A percentile compares a stretch with the other conserved stretches of the same genome.
Evolutionary conservation across 2,888 invertebrate species (phyloP).

Genomic region (Lottia scabra): DNA sequence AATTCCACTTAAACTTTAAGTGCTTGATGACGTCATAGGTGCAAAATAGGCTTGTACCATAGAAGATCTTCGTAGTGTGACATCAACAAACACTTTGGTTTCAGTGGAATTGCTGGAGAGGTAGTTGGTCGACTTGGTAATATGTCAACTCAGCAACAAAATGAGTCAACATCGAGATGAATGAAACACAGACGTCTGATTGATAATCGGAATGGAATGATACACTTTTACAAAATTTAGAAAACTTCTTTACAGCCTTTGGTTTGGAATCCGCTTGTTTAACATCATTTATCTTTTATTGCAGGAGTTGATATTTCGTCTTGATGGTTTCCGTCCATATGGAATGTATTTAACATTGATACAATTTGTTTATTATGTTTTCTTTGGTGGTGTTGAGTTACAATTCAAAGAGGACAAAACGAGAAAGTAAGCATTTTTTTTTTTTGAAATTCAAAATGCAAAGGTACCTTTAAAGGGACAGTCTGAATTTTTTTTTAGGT

Average conservation of each 20-base stretch:
- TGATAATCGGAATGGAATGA: background rate
- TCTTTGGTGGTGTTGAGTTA: slow-evolving; percentile 84
- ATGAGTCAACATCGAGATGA: too few species aligned
- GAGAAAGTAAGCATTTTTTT: slow-evolving; percentile 66
- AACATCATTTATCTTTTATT: slow-evolving; percentile 15
- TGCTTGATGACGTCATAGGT: too few species aligned
- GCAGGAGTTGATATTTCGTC: slow-evolving; percentile 88
- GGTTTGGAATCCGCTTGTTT: background rate
- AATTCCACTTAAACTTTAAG: too few species aligned
- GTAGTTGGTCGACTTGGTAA: too few species aligned
- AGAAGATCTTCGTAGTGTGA: too few species aligned
- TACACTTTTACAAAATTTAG: background rate
- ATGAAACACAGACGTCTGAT: too few species aligned
- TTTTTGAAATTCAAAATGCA: background rate
- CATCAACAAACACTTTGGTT: too few species aligned
- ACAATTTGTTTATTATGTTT: slow-evolving; percentile 88
- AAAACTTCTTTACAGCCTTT: background rate
- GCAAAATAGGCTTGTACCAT: too few species aligned
- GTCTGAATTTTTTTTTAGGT: too few species aligned
- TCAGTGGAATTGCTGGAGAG: too few species aligned
- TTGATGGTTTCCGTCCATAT: slow-evolving; percentile 88
- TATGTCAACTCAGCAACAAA: too few species aligned
- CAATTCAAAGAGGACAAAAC: slow-evolving; percentile 73
- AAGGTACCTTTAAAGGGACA: too few species aligned
- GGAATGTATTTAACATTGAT: slow-evolving; percentile 93